Evolutionary conservation across 2,888 invertebrate genomes (phyloP), one percentile per base, ranked within the genome.

Genomic region (Leucoma salicis): DNA sequence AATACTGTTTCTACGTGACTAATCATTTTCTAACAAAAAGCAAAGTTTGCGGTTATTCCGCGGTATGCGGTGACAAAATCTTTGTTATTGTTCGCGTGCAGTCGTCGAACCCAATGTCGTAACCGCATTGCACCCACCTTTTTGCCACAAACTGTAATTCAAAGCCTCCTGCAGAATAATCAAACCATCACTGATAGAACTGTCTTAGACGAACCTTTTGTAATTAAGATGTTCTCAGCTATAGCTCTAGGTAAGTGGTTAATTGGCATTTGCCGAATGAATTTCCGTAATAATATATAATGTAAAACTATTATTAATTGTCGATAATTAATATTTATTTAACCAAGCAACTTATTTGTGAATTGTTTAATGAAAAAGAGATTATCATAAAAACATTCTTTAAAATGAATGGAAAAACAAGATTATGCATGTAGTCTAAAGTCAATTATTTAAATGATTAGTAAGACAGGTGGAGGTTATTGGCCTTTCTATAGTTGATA

Each of bases 61-160:
- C 34, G 49, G 58, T 28, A 54, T 46, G 48, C 48, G 43, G 32
- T 59, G 58, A 62, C 58, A 51, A 62, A 58, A 59, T 51, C 33
- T 53, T 61, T 66, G 66, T 69, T 68, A 69, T 70, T 69, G 63
- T 71, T 63, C 50, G 46, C 45, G 54, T 53, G 46, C 61, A 64
- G 70, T 78, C 78, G 65, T 62, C 65, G 78, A 80, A 70, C 75
- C 51, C 57, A 36, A 35, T 79, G 70, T 70, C 56, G 72, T 66
- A 78, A 78, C 54, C 46, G 62, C 58, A 67, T 69, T 62, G 66
- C 70, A 68, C 57, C 59, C 67, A 57, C 61, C 39, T 63, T 79
- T 78, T 73, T 73, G 72, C 67, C 56, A 47, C 66, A 62, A 60
- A 63, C 60, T 63, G 70, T 75, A 77, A 79, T 73, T 73, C 64